A percentile compares a stretch with the other conserved stretches of the same genome.
Evolutionary conservation across 2,888 invertebrate species (phyloP).

Genomic region (Ceriagrion tenellum): DNA sequence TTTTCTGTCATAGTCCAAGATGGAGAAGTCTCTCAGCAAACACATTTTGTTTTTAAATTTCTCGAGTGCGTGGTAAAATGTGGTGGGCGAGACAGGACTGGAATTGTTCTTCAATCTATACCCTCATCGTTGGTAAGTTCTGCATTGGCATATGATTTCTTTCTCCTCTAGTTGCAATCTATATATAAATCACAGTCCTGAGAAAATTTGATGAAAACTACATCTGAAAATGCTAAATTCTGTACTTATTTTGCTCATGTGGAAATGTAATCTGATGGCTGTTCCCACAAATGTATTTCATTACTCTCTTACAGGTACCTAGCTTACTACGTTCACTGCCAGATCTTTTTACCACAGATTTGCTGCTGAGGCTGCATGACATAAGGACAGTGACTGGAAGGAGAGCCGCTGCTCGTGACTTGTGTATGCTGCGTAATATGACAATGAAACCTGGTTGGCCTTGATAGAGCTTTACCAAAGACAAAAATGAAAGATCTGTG

Average conservation of each 20-base stretch:
- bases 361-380: constrained; percentile 89
- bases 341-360: constrained; percentile 86
- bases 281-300: neutral
- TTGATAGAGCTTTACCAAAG: neutral
- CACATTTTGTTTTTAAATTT: constrained; percentile 90
- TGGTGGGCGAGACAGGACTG: constrained; percentile 84
- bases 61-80: constrained; percentile 87
- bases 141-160: too few relatives aligned
- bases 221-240: neutral
- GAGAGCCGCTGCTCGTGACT: constrained; percentile 91
- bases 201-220: neutral
- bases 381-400: constrained; percentile 87
- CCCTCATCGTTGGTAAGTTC: constrained; percentile 83
- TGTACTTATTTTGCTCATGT: neutral
- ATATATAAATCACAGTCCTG: neutral
- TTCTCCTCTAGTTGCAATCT: too few relatives aligned
- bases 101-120: constrained; percentile 86
- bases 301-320: constrained; percentile 79
- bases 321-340: constrained; percentile 90
- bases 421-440: constrained; percentile 92
- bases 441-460: constrained; percentile 64
- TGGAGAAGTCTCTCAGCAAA: constrained; percentile 90
- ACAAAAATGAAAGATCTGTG: neutral
- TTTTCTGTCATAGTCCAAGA: constrained; percentile 86
- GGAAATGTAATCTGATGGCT: neutral